Evolutionary conservation across 2,113 vertebrate genomes (phyloP).

Genomic region (Oncorhynchus nerka): DNA sequence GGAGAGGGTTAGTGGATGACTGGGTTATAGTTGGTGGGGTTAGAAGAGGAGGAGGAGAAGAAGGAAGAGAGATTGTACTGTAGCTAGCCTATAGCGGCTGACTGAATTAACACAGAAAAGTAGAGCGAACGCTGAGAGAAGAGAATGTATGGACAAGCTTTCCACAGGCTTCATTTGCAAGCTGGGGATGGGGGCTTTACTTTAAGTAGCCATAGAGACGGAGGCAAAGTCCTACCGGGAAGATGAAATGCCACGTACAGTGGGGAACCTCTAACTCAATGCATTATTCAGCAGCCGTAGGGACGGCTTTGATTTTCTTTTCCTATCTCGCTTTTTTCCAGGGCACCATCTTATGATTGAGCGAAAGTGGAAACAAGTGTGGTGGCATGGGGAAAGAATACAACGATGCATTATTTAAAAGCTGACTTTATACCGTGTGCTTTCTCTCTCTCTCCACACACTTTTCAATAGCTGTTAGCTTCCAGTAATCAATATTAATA

Average conservation of each 20-base stretch:
- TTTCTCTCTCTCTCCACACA: slow-evolving; percentile 3
- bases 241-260: slow-evolving; percentile 34
- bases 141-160: slow-evolving; percentile 7
- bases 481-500: slow-evolving; percentile 65
- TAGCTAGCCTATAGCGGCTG: too few species aligned
- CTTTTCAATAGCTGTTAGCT: slow-evolving; percentile 21
- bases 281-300: slow-evolving; percentile 54
- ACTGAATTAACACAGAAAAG: too few species aligned
- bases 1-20: not conserved
- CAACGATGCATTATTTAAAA: slow-evolving; percentile 54
- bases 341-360: slow-evolving; percentile 43
- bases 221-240: slow-evolving; percentile 32
- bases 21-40: not conserved
- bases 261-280: slow-evolving; percentile 32
- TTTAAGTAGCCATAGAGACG: slow-evolving; percentile 11
- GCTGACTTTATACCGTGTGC: slow-evolving; percentile 24
- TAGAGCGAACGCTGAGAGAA: too few species aligned
- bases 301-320: slow-evolving; percentile 20
- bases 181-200: slow-evolving; percentile 1
- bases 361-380: slow-evolving; percentile 38
- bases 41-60: slow-evolving; percentile 12
- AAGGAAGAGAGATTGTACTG: too few species aligned
- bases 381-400: slow-evolving; percentile 22
- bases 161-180: slow-evolving; percentile 4
- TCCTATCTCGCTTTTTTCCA: not conserved